Evolutionary conservation across 2,113 vertebrate species (phyloP).

Genomic region (Hemibagrus wyckioides): DNA sequence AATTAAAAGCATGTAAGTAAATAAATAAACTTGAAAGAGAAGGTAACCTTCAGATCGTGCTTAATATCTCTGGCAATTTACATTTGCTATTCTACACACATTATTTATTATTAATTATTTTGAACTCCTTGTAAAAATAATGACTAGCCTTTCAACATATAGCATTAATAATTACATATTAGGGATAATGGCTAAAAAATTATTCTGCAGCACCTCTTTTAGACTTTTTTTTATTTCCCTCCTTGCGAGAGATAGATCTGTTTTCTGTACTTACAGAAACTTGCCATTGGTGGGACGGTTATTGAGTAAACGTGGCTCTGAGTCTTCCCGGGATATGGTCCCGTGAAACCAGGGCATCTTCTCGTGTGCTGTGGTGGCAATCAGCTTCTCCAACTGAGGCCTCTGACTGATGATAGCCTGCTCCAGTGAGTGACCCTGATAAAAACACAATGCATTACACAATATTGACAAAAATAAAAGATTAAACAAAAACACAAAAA

Average conservation of each 20-base stretch:
- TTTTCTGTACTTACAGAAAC: conserved; percentile 83
- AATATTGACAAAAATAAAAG: neutral
- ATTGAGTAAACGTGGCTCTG: conserved; percentile 81
- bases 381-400: conserved; percentile 92
- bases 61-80: neutral
- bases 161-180: neutral
- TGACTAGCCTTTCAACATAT: neutral
- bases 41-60: neutral
- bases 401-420: conserved; percentile 97
- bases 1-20: too few relatives aligned
- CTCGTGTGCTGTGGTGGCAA: conserved; percentile 92
- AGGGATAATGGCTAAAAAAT: neutral
- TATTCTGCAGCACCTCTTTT: neutral
- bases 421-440: conserved; percentile 87
- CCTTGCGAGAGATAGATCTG: neutral
- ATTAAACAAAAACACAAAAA: neutral
- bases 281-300: conserved; percentile 81
- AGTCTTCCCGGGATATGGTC: conserved; percentile 82
- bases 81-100: neutral
- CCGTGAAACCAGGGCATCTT: conserved; percentile 98
- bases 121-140: neutral
- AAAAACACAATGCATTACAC: neutral
- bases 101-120: too few relatives aligned
- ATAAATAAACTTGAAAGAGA: neutral
- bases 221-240: neutral